Evolutionary conservation across 2,113 vertebrate genomes (phyloP).

Genomic region (Columbina picui): DNA sequence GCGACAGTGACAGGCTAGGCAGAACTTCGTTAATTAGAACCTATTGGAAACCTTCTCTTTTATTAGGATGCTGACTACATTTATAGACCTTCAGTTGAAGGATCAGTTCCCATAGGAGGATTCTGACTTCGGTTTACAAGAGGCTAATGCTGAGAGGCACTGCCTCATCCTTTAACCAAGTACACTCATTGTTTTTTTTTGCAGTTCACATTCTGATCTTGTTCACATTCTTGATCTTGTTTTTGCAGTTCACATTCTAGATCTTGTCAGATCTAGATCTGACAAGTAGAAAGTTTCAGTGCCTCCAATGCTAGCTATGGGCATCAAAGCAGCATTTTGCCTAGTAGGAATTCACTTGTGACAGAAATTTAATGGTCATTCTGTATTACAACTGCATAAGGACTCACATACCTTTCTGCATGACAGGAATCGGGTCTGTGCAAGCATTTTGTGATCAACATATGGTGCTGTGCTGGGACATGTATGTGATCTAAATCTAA

Average conservation of each 20-base stretch:
- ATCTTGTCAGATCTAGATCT: not conserved
- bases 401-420: not conserved
- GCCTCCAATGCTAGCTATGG: not conserved
- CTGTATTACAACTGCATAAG: not conserved
- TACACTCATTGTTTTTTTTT: not conserved
- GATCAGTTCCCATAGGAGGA: not conserved
- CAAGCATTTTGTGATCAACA: not conserved
- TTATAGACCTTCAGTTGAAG: not conserved
- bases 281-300: not conserved
- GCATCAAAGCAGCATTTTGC: not conserved
- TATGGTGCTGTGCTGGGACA: not conserved
- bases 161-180: not conserved
- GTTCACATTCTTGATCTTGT: not conserved
- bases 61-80: not conserved
- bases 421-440: not conserved
- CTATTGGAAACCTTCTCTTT: not conserved
- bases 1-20: not conserved
- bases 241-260: not conserved
- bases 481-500: not conserved
- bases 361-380: not conserved
- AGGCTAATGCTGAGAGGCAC: not conserved
- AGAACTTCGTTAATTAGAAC: constrained; percentile 10
- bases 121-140: not conserved
- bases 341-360: not conserved
- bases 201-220: not conserved